Evolutionary conservation across 2,888 invertebrate genomes (phyloP), one percentile per base, ranked within the genome.

Genomic region (Uloborus plumipes): DNA sequence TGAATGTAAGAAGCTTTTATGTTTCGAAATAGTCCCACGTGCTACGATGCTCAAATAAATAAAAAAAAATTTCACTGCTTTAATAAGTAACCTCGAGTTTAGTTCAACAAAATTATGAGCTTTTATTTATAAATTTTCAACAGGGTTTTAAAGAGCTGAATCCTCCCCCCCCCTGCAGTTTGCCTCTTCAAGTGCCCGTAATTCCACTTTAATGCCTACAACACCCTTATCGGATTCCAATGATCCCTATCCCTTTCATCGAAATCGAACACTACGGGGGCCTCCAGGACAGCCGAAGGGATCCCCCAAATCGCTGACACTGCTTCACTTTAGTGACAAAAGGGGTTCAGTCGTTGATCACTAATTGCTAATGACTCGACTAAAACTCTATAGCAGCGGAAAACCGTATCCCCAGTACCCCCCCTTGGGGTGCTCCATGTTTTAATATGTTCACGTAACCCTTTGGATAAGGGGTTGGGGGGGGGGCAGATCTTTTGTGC

Each of bases 331-430:
- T 58, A 58, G 65, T 66, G 71, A 67, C 73, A 69, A 80, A 72
- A 73, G 73, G 73, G 59, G 79, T 66, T 55, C 62, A 66, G 59
- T 72, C 79, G 50, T 69, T 76, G 69, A 69, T 69, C 67, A 67
- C 79, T 80, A 80, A 80, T 80, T 80, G 79, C 79, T 80, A 80
- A 80, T 80, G 79, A 80, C 79, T 80, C 79, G 79, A 73, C 67
- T 80, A 80, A 80, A 80, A 72, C 67, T 76, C 61, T 58, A 66
- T 50, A 69, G 61, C 59, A 76, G 73, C 73, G 79, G 79, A 80
- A 80, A 80, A 80, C 73, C 73, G 73, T 79, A 61, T 51, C 51
- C 62, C 47, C 69, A 20, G 15, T 53, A 18, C 18, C 62, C 47
- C 61, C 55, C 47, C 22, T 49, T 9, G 31, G 51, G 20, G 20